A percentile compares a stretch with the other conserved stretches of the same genome.
phyloP scores from a whole-genome alignment of 23 tunicate genomes.

The Aplidium turbinatum region DNA sequence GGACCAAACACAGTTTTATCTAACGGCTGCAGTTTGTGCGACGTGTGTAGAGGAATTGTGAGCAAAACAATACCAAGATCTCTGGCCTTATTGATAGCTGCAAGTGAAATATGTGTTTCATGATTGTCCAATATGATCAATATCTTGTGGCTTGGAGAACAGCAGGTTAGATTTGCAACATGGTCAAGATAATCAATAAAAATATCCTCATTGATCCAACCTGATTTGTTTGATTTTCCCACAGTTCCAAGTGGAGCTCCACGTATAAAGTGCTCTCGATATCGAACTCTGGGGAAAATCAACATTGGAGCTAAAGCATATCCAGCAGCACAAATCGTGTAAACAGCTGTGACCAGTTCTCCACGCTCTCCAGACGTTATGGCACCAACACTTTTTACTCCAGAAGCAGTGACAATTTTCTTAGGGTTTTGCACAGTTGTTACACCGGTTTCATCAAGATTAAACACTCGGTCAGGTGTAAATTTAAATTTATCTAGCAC shows the following conservation, averaged over 20 bases:
- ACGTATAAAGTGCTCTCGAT: constrained; percentile 3
- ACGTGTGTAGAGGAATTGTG: constrained; percentile 9
- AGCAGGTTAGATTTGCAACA: neutral
- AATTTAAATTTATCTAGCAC: neutral
- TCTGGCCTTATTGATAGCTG: constrained; percentile 11
- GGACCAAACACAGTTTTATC: constrained; percentile 14
- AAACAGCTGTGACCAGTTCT: constrained; percentile 11
- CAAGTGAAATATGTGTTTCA: neutral
- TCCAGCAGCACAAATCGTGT: constrained; percentile 22
- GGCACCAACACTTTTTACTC: constrained; percentile 7
- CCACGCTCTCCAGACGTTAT: constrained; percentile 21
- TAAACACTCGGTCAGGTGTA: neutral
- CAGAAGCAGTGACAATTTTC: constrained; percentile 2
- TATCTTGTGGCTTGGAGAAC: constrained; percentile 10
- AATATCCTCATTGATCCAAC: constrained; percentile 23
- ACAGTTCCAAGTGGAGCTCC: neutral
- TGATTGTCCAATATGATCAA: constrained; percentile 6
- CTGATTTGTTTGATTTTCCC: constrained; percentile 1
- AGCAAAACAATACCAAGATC: constrained; percentile 17
- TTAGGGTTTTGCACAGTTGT: constrained; percentile 12
- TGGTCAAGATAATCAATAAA: constrained; percentile 11
- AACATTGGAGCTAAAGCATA: constrained; percentile 14
- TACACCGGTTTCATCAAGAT: constrained; percentile 11
- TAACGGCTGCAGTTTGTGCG: constrained; percentile 12
- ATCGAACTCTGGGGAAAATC: constrained; percentile 8